phyloP scores from a whole-genome alignment of 2,888 invertebrate genomes.

The Chaetogeoica ovagalla region DNA sequence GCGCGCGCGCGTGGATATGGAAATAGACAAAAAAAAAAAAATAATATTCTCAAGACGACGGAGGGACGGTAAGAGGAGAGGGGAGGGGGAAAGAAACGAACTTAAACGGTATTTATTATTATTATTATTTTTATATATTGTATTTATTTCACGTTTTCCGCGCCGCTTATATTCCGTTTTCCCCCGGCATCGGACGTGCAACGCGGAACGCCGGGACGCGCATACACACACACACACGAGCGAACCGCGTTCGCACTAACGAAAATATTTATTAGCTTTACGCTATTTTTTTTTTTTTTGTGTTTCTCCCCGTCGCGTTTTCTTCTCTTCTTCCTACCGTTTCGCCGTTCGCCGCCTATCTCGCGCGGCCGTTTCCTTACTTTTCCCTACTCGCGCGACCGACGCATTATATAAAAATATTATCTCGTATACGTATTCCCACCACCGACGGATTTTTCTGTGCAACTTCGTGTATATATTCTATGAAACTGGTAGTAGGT shows the following conservation, averaged over 20 bases:
- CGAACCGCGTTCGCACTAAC: constrained; percentile 49
- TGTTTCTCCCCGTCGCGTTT: too few relatives aligned
- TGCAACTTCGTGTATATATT: not conserved
- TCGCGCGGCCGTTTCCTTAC: too few relatives aligned
- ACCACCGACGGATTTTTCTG: constrained; percentile 44
- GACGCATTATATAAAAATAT: not conserved
- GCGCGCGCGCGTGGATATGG: not conserved
- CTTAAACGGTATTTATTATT: constrained; percentile 1
- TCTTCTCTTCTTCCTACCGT: constrained; percentile 8
- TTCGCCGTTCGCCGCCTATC: constrained; percentile 3
- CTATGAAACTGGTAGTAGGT: too few relatives aligned
- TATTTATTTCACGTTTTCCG: constrained; percentile 31
- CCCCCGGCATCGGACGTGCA: constrained; percentile 17
- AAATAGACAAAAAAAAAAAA: too few relatives aligned
- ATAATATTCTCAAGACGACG: not conserved
- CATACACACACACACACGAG: constrained; percentile 5
- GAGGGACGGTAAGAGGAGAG: not conserved
- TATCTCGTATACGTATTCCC: constrained; percentile 1
- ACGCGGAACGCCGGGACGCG: constrained; percentile 10
- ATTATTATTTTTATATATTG: not conserved
- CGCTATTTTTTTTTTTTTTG: too few relatives aligned
- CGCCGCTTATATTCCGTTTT: constrained; percentile 14
- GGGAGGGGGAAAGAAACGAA: not conserved
- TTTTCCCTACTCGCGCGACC: constrained; percentile 37
- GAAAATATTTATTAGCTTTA: constrained; percentile 47